phyloP scores from a whole-genome alignment of 2,113 vertebrate species.

The Ranitomeya variabilis region DNA sequence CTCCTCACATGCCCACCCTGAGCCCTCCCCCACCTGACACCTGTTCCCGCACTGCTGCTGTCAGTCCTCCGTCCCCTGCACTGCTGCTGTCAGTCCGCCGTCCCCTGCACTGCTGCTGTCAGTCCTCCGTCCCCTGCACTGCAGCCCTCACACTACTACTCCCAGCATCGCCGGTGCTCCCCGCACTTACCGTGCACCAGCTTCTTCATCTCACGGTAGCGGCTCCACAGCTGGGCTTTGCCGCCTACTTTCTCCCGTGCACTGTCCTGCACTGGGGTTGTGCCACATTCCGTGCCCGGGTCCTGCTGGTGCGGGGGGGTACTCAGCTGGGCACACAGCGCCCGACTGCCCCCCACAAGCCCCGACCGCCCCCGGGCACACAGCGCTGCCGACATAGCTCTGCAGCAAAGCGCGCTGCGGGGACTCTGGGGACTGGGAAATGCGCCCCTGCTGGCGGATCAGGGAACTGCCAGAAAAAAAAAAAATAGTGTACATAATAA shows the following conservation, averaged over 20 bases:
- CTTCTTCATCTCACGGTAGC: slow-evolving; percentile 78
- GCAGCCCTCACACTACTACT: no score
- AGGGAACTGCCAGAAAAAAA: neutral
- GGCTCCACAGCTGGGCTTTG: slow-evolving; percentile 73
- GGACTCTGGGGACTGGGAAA: neutral
- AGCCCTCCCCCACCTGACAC: neutral
- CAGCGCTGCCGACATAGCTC: slow-evolving; percentile 5
- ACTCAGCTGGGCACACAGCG: neutral
- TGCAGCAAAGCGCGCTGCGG: neutral
- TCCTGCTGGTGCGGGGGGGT: neutral
- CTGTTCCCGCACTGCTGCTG: neutral
- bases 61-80: neutral
- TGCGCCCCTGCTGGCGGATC: neutral
- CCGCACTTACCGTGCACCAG: slow-evolving; percentile 75
- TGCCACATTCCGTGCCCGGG: neutral
- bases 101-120: no score
- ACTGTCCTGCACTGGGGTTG: neutral
- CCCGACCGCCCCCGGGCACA: neutral
- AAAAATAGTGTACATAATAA: no score
- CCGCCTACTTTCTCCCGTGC: slow-evolving; percentile 61
- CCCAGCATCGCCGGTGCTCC: neutral
- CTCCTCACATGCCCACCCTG: neutral
- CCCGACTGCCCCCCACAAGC: neutral
- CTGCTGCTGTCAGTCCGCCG: no score
- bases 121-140: no score